These are phyloP conservation scores for Falco columbarius DNA, from an alignment of 2,797 vertebrate species.

Conservation along the genomic window DNA sequence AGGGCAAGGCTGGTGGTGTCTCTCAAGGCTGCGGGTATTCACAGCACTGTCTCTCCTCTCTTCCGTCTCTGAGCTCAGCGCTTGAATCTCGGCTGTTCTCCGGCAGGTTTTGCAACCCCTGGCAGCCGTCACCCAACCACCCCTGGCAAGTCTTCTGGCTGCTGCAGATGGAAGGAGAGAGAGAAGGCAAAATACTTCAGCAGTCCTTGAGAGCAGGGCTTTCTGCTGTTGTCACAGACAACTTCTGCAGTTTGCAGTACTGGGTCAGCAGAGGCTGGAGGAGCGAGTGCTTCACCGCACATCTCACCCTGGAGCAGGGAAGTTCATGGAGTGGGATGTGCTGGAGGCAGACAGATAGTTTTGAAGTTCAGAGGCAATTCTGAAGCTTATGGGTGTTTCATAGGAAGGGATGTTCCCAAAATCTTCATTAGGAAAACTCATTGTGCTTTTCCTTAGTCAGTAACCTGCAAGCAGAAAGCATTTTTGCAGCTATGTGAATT, in stretches of 20 bases:
- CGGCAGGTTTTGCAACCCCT: background rate
- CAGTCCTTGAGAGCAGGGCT: rapidly evolving
- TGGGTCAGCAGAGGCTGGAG: background rate
- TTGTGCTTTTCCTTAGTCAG: background rate
- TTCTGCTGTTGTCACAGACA: rapidly evolving
- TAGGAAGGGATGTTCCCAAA: background rate
- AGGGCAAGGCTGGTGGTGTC: rapidly evolving
- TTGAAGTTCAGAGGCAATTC: no score
- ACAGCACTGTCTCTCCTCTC: background rate
- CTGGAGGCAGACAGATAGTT: background rate
- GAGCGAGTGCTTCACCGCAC: rapidly evolving
- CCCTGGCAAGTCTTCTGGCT: background rate
- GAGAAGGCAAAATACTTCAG: rapidly evolving
- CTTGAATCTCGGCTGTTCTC: background rate
- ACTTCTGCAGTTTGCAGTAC: background rate
- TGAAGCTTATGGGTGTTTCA: background rate
- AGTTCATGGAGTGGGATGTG: rapidly evolving
- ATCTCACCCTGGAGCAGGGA: rapidly evolving
- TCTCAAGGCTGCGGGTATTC: rapidly evolving
- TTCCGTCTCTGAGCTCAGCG: rapidly evolving
- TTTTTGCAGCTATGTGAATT: background rate
- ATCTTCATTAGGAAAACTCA: background rate
- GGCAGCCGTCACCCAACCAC: background rate
- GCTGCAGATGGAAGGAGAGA: background rate
- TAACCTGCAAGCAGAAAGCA: background rate